Conservation (phyloP, 2,888 invertebrate genomes). For the Arctia plantaginis region DNA sequence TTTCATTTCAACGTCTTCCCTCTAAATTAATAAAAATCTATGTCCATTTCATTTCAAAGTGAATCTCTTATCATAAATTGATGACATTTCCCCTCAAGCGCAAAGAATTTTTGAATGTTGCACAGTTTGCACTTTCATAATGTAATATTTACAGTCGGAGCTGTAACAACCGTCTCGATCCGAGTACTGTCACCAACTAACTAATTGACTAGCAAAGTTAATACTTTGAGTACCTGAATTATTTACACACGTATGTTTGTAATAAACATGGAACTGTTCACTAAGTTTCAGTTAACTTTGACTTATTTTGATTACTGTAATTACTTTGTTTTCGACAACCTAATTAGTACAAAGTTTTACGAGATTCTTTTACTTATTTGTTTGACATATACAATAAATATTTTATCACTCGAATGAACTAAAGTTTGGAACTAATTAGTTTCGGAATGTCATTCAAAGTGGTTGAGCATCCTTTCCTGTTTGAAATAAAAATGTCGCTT, state of each 20-base stretch:
- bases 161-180: neutral
- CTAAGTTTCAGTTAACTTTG: constrained; percentile 18
- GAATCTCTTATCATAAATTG: neutral
- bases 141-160: neutral
- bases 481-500: constrained; percentile 25
- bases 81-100: neutral
- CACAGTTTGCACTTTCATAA: neutral
- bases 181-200: neutral
- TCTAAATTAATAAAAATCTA: no score
- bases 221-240: neutral
- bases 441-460: constrained; percentile 3
- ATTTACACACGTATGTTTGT: neutral
- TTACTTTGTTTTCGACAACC: constrained; percentile 27
- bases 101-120: neutral
- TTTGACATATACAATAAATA: constrained; percentile 12
- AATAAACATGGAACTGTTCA: neutral
- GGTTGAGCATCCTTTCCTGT: neutral
- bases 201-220: neutral
- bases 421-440: constrained; percentile 14
- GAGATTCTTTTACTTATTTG: constrained; percentile 19
- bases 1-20: no score
- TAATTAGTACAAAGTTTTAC: constrained; percentile 9
- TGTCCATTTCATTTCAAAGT: no score
- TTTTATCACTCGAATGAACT: constrained; percentile 3
- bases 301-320: constrained; percentile 20